A percentile compares a stretch with the other conserved stretches of the same genome.
phyloP scores from a whole-genome alignment of 2,113 vertebrate genomes.

The Thalassoma bifasciatum region DNA sequence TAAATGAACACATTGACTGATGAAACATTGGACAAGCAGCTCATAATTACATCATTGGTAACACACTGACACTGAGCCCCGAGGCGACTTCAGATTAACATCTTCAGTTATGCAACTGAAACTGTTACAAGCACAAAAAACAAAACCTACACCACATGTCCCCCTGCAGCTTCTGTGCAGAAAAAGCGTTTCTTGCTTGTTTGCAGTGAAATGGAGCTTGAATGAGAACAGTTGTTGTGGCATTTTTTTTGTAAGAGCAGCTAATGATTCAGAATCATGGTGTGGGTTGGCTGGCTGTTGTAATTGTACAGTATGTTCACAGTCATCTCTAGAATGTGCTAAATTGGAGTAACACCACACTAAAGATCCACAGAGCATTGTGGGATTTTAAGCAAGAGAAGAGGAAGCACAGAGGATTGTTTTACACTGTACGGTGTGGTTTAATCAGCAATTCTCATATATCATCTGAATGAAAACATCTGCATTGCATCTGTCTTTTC shows the following conservation, averaged over 20 bases:
- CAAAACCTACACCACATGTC: background rate
- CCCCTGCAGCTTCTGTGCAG: background rate
- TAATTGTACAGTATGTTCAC: conserved; percentile 4
- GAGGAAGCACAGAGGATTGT: background rate
- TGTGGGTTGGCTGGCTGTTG: background rate
- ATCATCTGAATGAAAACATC: background rate
- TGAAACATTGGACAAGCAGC: conserved; percentile 39
- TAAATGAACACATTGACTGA: conserved; percentile 45
- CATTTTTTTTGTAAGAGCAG: conserved; percentile 4
- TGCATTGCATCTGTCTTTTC: background rate
- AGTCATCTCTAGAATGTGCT: conserved; percentile 7
- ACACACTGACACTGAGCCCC: conserved; percentile 21
- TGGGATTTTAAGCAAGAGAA: conserved; percentile 4
- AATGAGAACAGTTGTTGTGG: background rate
- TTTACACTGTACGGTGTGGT: background rate
- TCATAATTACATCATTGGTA: conserved; percentile 43
- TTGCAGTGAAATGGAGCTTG: conserved; percentile 25
- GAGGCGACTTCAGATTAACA: conserved; percentile 4
- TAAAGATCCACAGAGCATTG: background rate
- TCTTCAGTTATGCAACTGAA: conserved; percentile 12
- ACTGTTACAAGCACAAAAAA: conserved; percentile 2
- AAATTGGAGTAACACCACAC: background rate
- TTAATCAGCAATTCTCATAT: background rate
- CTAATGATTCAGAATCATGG: conserved; percentile 8
- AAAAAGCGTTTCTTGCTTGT: background rate